Conservation (phyloP, 2,113 vertebrate genomes). For the Oryzias curvinotus region DNA sequence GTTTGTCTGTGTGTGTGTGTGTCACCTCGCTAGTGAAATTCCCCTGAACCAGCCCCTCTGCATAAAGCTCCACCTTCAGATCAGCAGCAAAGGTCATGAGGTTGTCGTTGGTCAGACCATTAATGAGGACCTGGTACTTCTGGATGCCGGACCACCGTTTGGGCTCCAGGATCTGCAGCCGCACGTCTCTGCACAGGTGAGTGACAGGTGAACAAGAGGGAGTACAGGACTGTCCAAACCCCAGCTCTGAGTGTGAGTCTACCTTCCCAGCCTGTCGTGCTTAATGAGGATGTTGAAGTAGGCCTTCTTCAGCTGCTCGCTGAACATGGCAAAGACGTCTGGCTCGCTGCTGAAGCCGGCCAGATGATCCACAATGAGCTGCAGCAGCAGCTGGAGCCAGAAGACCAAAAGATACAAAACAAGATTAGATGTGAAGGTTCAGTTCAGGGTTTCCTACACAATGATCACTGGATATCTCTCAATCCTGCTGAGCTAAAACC, state of each 20-base stretch:
- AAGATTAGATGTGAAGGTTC: no score
- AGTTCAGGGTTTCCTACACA: no score
- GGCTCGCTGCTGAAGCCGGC: constrained; percentile 85
- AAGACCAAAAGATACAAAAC: background rate
- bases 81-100: constrained; percentile 82
- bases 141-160: constrained; percentile 92
- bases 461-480: no score
- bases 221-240: no score
- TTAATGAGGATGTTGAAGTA: constrained; percentile 96
- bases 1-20: background rate
- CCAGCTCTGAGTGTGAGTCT: constrained; percentile 4
- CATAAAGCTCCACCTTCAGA: constrained; percentile 88
- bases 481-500: no score
- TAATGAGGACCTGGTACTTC: constrained; percentile 86
- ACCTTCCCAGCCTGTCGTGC: constrained; percentile 90
- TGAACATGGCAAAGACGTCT: constrained; percentile 91
- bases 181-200: constrained; percentile 79
- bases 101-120: constrained; percentile 81
- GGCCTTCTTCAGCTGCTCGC: constrained; percentile 92
- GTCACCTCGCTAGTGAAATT: constrained; percentile 88
- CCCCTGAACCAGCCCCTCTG: constrained; percentile 91
- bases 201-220: no score
- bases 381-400: constrained; percentile 83
- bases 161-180: constrained; percentile 89
- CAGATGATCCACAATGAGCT: constrained; percentile 91